Evolutionary conservation across 2,888 invertebrate genomes (phyloP), one percentile per base, ranked within the genome.

Genomic region (Meghimatium bilineatum): DNA sequence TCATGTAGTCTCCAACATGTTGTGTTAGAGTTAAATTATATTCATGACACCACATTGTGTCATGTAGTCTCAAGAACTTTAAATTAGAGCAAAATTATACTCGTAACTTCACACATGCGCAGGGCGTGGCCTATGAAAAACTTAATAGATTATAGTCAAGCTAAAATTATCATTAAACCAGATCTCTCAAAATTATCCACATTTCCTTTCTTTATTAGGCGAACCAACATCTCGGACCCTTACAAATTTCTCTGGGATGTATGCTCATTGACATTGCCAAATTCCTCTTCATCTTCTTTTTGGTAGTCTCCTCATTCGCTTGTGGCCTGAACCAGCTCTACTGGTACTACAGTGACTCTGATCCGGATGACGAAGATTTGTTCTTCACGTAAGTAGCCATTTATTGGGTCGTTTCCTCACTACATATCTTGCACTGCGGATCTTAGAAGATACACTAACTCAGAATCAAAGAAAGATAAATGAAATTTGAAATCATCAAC

Each of bases 291-390:
- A 94, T 94, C 81, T 94, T 94, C 87, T 93, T 94, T 87, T 91
- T 94, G 36, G 94, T 94, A 79, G 91, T 94, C 83, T 93, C 93
- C n/a, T 94, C 94, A 8, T 94, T 94, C 88, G 94, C 94, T 10
- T 94, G 94, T 87, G 94, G 94, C 20, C 95, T 98, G 89, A 98
- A 98, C 94, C 98, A 98, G 93, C 90, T 94, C 20, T 93, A 94
- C 85, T 94, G 94, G 93, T 95, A 95, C 88, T 95, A 95, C 90
- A 93, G 93, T 44, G 87, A 88, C 10, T 87, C 85, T 49, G 83
- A 85, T 5, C 87, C 86, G 2, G 76, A 84, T n/a, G 88, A 88
- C 5, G 87, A 89, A 26, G 86, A 88, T 20, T 87, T 90, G 36
- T 92, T 92, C 82, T 90, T 89, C 83, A 90, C 91, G 92, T 92